Base-by-base conservation (phyloP, 2,888 invertebrate genomes). In the Spodoptera picta region DNA sequence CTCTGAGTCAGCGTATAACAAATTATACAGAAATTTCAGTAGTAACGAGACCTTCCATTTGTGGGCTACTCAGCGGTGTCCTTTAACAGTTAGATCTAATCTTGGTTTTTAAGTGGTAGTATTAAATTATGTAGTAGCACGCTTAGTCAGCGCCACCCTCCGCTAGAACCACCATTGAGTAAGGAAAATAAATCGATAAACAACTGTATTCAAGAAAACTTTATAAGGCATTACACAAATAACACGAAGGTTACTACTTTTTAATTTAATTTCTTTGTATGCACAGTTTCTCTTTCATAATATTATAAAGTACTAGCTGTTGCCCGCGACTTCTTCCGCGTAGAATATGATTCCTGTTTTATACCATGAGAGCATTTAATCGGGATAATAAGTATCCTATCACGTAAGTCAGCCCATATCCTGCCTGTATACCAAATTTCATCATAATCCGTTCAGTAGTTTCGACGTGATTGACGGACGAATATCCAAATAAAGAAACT, bases 51-150 rank as follows among this genome's bases (percentile, higher is more conserved):
- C 44, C 43, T 44, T 42, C 4, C 36, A 65, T 58, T 57, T 63
- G 31, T 52, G 52, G 1, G 46, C 54, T 52, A 74, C 66, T 77
- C 62, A 75, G 59, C 60, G 48, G 65, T 78, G 67, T 75, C 64
- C 55, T 69, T 76, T 71, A 76, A 68, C 36, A 36, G 36, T 60
- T 76, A 54, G 62, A 52, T 54, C 71, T 52, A 65, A 76, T 77
- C 65, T 67, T 66, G 61, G 60, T 48, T 73, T 36, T 51, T 66
- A 71, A 74, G 73, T 65, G 50, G 59, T 66, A 36, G 36, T 71
- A 78, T 67, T 73, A 82, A 83, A 87, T 80, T 73, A 71, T 65
- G 58, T 36, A 51, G 57, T 56, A 63, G 62, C 87, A 86, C 85
- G 87, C 81, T 81, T 75, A 77, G 72, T 64, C 71, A 70, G 65